Conservation (phyloP, 2,113 vertebrate species). For the Microtus richardsoni region DNA sequence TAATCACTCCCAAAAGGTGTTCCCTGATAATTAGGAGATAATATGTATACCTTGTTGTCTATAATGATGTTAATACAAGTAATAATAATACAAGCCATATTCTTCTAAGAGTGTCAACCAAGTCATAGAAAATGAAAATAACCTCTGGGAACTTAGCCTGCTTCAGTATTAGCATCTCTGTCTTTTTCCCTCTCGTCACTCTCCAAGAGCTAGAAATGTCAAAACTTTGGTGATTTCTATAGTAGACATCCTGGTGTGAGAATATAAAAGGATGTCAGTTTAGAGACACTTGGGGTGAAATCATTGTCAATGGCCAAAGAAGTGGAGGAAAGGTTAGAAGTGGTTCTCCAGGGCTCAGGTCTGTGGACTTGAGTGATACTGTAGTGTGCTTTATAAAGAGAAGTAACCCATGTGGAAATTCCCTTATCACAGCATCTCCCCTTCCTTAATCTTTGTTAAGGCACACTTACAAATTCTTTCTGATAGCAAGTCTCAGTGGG, state of each 20-base stretch:
- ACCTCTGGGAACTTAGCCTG: background rate
- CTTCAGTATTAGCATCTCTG: background rate
- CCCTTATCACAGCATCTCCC: constrained; percentile 20
- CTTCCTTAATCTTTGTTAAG: constrained; percentile 30
- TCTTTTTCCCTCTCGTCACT: background rate
- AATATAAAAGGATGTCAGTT: background rate
- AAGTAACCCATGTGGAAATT: background rate
- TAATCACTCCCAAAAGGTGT: background rate
- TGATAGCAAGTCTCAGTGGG: constrained; percentile 62
- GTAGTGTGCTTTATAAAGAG: background rate
- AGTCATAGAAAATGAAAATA: background rate
- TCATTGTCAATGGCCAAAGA: background rate
- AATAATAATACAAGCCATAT: background rate
- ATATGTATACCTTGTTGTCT: background rate
- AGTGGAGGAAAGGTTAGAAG: background rate
- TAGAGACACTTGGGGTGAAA: background rate
- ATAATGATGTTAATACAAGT: background rate
- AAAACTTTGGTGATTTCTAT: constrained; percentile 26
- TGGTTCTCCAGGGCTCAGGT: background rate
- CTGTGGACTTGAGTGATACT: background rate
- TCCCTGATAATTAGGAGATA: constrained; percentile 9
- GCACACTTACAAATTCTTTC: constrained; percentile 33
- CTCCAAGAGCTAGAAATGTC: background rate
- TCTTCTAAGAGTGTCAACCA: constrained; percentile 2
- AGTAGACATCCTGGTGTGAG: background rate